Evolutionary conservation across 2,113 vertebrate species (phyloP).

Genomic region (Ivindomyrus marchei): DNA sequence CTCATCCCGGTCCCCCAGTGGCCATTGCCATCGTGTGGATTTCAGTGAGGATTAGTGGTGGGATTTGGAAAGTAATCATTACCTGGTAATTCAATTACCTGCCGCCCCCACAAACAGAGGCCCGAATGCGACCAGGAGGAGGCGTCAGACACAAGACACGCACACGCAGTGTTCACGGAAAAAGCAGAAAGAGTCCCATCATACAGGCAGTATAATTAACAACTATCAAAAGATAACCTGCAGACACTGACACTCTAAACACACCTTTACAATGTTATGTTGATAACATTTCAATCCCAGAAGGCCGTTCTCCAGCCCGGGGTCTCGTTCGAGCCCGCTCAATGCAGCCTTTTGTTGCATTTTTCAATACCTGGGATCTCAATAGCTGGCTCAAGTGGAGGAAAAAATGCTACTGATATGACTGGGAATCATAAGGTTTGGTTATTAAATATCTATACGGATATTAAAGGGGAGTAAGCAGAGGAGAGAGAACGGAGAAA

Average conservation of each 20-base stretch:
- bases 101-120: slow-evolving; percentile 31
- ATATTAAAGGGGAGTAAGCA: background rate
- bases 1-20: background rate
- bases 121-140: slow-evolving; percentile 33
- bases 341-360: background rate
- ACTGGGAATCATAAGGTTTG: background rate
- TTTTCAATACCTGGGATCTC: background rate
- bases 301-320: background rate
- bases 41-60: slow-evolving; percentile 49
- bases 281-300: background rate
- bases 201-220: background rate
- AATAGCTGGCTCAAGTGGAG: background rate
- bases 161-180: background rate
- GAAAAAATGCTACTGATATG: background rate
- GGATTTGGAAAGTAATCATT: slow-evolving; percentile 63
- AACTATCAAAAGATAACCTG: background rate
- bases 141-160: background rate
- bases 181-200: background rate
- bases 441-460: background rate
- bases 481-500: background rate
- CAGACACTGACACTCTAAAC: background rate
- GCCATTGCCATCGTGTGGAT: slow-evolving; percentile 23
- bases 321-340: background rate
- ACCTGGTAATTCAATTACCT: slow-evolving; percentile 64
- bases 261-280: background rate